Percentiles rank a stretch among this genome's conserved stretches.
phyloP scores from a whole-genome alignment of 92 coral and sea anemone genomes.

The Galaxea fascicularis region DNA sequence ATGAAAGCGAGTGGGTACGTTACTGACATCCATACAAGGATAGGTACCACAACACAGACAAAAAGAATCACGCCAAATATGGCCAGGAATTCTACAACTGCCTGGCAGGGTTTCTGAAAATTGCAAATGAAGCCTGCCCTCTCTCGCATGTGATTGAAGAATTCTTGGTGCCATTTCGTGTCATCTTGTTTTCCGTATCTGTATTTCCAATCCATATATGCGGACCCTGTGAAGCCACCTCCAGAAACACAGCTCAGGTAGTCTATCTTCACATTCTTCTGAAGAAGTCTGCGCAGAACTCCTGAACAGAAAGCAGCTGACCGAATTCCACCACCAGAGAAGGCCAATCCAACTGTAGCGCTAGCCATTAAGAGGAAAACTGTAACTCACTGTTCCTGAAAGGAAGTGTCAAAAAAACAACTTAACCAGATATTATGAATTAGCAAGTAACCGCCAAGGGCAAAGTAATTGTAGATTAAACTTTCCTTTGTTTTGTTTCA shows the following conservation, averaged over 20 bases:
- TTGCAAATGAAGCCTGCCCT: slow-evolving; percentile 49
- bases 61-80: not conserved
- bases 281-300: slow-evolving; percentile 79
- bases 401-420: too few relatives aligned
- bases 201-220: slow-evolving; percentile 77
- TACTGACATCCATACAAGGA: slow-evolving; percentile 4
- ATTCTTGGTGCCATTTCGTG: slow-evolving; percentile 1
- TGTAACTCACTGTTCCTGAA: too few relatives aligned
- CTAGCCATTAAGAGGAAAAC: too few relatives aligned
- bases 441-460: too few relatives aligned
- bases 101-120: not conserved
- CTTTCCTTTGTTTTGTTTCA: too few relatives aligned
- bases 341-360: slow-evolving; percentile 64
- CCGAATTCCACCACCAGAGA: slow-evolving; percentile 91
- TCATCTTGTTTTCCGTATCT: slow-evolving; percentile 35
- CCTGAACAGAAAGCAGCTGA: slow-evolving; percentile 90
- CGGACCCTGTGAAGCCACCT: slow-evolving; percentile 83
- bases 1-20: slow-evolving; percentile 16
- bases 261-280: slow-evolving; percentile 59
- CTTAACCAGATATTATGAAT: too few relatives aligned
- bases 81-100: not conserved
- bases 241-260: slow-evolving; percentile 88
- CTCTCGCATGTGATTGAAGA: slow-evolving; percentile 22
- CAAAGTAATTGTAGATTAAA: too few relatives aligned
- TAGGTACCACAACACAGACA: slow-evolving; percentile 11